Evolutionary conservation across 1,140 invertebrate genomes (phyloP).

Genomic region (Megalonaias nervosa): DNA sequence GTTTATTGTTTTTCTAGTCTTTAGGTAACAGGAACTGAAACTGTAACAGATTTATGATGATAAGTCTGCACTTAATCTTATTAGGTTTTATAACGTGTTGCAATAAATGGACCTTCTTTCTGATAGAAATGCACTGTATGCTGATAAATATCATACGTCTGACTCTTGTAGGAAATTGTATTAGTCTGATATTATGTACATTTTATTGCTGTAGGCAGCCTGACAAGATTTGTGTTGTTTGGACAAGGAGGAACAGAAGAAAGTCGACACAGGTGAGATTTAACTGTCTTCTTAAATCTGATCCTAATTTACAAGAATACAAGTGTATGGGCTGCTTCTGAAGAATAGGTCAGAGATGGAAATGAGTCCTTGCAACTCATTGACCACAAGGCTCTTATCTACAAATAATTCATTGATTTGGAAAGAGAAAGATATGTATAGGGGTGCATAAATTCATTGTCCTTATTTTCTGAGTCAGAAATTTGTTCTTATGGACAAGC

Average conservation of each 20-base stretch:
- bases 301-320: no score
- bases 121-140: not conserved
- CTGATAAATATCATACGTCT: not conserved
- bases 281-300: no score
- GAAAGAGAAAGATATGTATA: not conserved
- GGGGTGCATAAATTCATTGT: no score
- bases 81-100: not conserved
- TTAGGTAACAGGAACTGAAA: no score
- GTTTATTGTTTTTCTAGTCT: not conserved
- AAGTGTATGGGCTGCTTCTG: no score
- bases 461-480: no score
- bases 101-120: not conserved
- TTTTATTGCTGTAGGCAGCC: slow-evolving; percentile 81
- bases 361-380: not conserved
- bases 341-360: not conserved
- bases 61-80: not conserved
- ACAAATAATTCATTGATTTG: not conserved
- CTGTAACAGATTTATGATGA: not conserved
- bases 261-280: slow-evolving; percentile 67
- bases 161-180: not conserved
- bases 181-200: slow-evolving; percentile 6
- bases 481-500: no score
- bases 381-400: not conserved
- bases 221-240: slow-evolving; percentile 87
- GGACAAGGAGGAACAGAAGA: slow-evolving; percentile 89